Conservation (phyloP, 2,797 vertebrate genomes). For the Sardinella longiceps region DNA sequence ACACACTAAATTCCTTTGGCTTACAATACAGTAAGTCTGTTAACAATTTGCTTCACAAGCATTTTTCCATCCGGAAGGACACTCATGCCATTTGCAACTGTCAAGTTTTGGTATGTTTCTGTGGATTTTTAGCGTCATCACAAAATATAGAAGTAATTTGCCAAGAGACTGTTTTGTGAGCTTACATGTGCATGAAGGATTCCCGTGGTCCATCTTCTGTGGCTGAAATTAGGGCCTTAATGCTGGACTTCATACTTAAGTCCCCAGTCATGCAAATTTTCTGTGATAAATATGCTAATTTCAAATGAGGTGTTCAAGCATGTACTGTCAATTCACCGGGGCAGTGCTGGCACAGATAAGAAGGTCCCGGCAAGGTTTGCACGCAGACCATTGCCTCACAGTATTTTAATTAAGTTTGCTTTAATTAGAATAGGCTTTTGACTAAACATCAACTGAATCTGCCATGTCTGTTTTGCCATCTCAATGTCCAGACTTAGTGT, state of each 20-base stretch:
- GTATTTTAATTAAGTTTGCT: conserved; percentile 41
- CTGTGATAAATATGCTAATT: conserved; percentile 58
- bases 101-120: not conserved
- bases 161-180: not conserved
- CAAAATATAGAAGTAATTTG: not conserved
- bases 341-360: conserved; percentile 46
- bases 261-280: conserved; percentile 41
- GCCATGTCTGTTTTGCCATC: conserved; percentile 29
- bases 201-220: conserved; percentile 31
- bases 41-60: no score
- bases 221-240: conserved; percentile 37
- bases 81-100: no score
- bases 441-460: conserved; percentile 37
- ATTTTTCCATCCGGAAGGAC: no score
- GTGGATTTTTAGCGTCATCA: not conserved
- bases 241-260: conserved; percentile 32
- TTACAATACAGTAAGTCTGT: no score
- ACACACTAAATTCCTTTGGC: no score
- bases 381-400: conserved; percentile 36
- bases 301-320: conserved; percentile 49
- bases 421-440: conserved; percentile 40
- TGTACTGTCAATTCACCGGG: conserved; percentile 40
- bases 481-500: conserved; percentile 22
- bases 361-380: conserved; percentile 45
- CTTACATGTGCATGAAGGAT: conserved; percentile 35